phyloP scores from a whole-genome alignment of 2,797 vertebrate species.

The Cheirogaleus major region DNA sequence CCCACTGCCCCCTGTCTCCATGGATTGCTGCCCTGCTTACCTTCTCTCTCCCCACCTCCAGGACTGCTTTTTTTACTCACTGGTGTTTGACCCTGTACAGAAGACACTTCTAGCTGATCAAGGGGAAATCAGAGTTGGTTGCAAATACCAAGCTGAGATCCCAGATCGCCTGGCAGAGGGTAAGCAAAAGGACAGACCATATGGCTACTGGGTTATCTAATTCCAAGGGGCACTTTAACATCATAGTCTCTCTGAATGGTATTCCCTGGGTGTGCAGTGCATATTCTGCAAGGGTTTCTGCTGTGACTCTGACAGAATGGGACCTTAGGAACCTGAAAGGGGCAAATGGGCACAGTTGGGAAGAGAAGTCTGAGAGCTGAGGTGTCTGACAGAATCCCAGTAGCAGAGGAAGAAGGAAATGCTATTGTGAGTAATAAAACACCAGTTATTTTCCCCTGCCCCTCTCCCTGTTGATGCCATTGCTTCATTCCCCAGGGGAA shows the following conservation, averaged over 20 bases:
- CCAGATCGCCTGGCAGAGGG: slow-evolving; percentile 94
- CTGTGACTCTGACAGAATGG: background rate
- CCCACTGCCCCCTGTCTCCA: fast-evolving
- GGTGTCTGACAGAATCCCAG: background rate
- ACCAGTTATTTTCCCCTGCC: fast-evolving
- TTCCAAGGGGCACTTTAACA: background rate
- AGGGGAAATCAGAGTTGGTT: slow-evolving; percentile 96
- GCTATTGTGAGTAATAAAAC: background rate
- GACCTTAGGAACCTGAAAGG: background rate
- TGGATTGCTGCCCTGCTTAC: background rate
- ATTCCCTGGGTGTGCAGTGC: background rate
- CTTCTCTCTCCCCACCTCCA: slow-evolving; percentile 62
- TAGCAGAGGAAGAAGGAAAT: background rate
- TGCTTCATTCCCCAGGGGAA: slow-evolving; percentile 83
- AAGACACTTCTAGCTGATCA: slow-evolving; percentile 96
- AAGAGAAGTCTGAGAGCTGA: background rate
- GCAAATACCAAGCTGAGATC: slow-evolving; percentile 97
- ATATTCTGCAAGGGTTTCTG: background rate
- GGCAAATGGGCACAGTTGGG: background rate
- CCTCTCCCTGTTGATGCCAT: background rate
- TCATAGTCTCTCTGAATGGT: background rate
- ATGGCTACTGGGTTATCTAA: fast-evolving
- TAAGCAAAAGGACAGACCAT: slow-evolving; percentile 66
- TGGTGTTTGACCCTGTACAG: slow-evolving; percentile 97
- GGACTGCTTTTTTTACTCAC: slow-evolving; percentile 97